These are phyloP conservation scores for Brachionus asplanchnoidis DNA, from an alignment of 1,140 invertebrate genomes.

Conservation along the genomic window DNA sequence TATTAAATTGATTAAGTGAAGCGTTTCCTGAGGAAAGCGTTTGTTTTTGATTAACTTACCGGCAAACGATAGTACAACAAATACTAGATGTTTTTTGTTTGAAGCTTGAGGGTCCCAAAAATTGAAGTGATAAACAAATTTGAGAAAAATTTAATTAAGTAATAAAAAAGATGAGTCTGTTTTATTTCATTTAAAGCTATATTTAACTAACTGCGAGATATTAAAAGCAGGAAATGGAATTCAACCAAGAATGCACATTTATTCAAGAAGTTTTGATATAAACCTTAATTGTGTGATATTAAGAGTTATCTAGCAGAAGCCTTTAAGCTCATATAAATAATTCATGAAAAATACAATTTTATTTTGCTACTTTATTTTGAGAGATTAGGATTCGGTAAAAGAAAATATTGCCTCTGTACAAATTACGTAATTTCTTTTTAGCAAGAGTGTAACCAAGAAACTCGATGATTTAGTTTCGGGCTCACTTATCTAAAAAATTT, in stretches of 20 bases:
- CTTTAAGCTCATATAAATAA: background rate
- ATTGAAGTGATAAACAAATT: background rate
- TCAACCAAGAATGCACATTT: background rate
- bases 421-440: background rate
- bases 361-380: background rate
- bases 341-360: background rate
- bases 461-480: background rate
- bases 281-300: background rate
- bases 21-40: background rate
- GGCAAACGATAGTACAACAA: background rate
- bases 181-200: background rate
- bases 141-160: background rate
- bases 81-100: background rate
- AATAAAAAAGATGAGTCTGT: background rate
- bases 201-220: background rate
- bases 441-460: background rate
- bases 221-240: background rate
- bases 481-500: background rate
- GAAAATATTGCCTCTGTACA: background rate
- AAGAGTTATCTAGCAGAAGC: background rate
- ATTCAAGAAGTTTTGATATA: background rate
- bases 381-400: background rate
- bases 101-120: background rate
- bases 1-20: background rate
- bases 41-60: background rate